These are phyloP conservation scores for Synergus japonicus DNA, from an alignment of 2,888 invertebrate species.

Conservation along the genomic window DNA sequence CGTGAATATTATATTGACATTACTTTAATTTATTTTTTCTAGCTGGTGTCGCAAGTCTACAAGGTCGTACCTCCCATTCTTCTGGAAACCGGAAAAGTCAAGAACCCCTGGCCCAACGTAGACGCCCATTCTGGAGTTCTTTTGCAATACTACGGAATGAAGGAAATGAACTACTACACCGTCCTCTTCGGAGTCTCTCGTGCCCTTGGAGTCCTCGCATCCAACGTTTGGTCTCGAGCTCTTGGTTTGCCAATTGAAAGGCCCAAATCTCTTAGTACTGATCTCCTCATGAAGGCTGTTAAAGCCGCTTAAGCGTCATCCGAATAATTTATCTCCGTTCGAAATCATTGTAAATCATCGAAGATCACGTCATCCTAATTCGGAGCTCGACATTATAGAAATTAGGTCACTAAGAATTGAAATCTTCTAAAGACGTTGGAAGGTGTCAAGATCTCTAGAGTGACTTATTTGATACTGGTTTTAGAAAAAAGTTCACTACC, in stretches of 20 bases:
- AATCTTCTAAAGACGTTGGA: background rate
- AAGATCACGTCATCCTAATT: slow-evolving; percentile 24
- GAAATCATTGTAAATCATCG: slow-evolving; percentile 37
- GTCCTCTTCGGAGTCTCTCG: slow-evolving; percentile 93
- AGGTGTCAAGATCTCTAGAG: slow-evolving; percentile 6
- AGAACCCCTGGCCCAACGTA: slow-evolving; percentile 99
- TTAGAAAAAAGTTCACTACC: background rate
- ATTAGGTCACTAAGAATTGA: background rate
- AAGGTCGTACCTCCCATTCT: slow-evolving; percentile 95
- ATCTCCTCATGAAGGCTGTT: slow-evolving; percentile 73
- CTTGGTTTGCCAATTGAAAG: slow-evolving; percentile 90
- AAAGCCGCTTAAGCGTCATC: slow-evolving; percentile 66
- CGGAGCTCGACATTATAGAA: background rate
- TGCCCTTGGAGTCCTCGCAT: slow-evolving; percentile 89
- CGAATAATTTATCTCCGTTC: slow-evolving; percentile 30
- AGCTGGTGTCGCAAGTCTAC: slow-evolving; percentile 92
- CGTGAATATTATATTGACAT: no score
- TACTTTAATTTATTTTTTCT: slow-evolving; percentile 64
- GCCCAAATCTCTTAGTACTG: slow-evolving; percentile 86
- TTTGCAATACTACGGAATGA: slow-evolving; percentile 88
- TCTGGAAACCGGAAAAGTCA: slow-evolving; percentile 95
- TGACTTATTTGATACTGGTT: slow-evolving; percentile 1
- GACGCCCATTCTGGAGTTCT: slow-evolving; percentile 95
- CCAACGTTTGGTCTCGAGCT: slow-evolving; percentile 90
- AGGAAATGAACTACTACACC: slow-evolving; percentile 94